Evolutionary conservation across 2,113 vertebrate species (phyloP).

Genomic region (Sturnira hondurensis): DNA sequence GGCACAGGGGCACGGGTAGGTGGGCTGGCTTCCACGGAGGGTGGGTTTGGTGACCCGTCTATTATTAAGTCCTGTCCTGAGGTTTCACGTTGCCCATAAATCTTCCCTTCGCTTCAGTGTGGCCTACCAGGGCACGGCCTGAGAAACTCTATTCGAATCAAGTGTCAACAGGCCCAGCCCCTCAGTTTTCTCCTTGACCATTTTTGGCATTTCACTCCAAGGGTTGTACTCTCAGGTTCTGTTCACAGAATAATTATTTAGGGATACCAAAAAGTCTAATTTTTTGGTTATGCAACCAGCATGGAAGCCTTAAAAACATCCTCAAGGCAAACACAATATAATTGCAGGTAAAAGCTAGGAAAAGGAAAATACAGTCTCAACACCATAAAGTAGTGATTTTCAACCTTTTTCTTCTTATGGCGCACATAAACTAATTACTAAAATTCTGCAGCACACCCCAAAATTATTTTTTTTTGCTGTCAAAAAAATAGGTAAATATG

Average conservation of each 20-base stretch:
- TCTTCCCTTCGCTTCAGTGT: not conserved
- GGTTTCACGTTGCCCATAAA: not conserved
- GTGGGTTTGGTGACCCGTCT: not conserved
- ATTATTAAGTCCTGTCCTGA: not conserved
- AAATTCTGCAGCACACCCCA: not conserved
- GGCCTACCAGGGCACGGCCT: not conserved
- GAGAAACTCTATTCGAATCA: not conserved
- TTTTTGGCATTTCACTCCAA: constrained; percentile 31
- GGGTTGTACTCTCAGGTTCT: not conserved
- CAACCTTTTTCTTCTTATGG: not conserved
- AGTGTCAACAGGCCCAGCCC: not conserved
- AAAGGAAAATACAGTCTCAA: not conserved
- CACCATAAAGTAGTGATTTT: not conserved
- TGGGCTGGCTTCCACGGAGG: not conserved
- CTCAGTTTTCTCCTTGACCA: not conserved
- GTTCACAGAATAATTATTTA: not conserved
- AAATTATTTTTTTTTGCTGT: not conserved
- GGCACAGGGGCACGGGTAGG: not conserved
- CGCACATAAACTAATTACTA: not conserved
- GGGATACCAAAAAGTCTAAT: not conserved
- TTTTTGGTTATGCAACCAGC: not conserved
- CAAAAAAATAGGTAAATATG: not conserved
- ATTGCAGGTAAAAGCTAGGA: not conserved
- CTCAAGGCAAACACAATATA: not conserved
- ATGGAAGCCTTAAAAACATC: not conserved